Percentiles rank a stretch among this genome's conserved stretches.
Evolutionary conservation across 1,140 invertebrate genomes (phyloP).

Genomic region (Drosophila mayri): DNA sequence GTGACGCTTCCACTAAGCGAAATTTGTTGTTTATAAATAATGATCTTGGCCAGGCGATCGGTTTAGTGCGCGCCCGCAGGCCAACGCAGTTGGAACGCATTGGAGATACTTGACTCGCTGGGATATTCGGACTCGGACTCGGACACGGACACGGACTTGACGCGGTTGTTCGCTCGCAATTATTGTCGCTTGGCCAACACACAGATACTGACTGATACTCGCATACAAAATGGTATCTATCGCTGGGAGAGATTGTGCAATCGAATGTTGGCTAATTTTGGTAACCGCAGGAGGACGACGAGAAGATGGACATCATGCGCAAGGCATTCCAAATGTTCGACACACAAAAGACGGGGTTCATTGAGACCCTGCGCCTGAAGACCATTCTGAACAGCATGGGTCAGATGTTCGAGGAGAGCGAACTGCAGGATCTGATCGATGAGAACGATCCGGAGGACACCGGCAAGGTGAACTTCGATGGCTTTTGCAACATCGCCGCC

Average conservation of each 20-base stretch:
- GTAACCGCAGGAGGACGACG: conserved; percentile 86
- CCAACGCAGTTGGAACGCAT: conserved; percentile 73
- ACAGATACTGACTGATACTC: conserved; percentile 26
- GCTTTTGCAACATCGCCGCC: conserved; percentile 95
- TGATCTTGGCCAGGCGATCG: conserved; percentile 80
- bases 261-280: conserved; percentile 19
- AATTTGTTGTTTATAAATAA: conserved; percentile 83
- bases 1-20: conserved; percentile 73
- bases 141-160: conserved; percentile 2
- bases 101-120: conserved; percentile 26
- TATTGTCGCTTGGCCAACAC: conserved; percentile 43
- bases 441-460: conserved; percentile 94
- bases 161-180: conserved; percentile 23
- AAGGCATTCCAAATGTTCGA: conserved; percentile 98
- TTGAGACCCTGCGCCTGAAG: conserved; percentile 94
- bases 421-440: conserved; percentile 92
- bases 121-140: conserved; percentile 18
- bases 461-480: conserved; percentile 97
- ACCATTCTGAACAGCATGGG: conserved; percentile 98
- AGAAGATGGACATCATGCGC: conserved; percentile 94
- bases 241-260: conserved; percentile 37
- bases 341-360: conserved; percentile 94
- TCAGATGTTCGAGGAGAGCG: conserved; percentile 94
- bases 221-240: conserved; percentile 62
- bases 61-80: conserved; percentile 75